phyloP scores from a whole-genome alignment of 2,888 invertebrate genomes.

The Dichetophora obliterata region DNA sequence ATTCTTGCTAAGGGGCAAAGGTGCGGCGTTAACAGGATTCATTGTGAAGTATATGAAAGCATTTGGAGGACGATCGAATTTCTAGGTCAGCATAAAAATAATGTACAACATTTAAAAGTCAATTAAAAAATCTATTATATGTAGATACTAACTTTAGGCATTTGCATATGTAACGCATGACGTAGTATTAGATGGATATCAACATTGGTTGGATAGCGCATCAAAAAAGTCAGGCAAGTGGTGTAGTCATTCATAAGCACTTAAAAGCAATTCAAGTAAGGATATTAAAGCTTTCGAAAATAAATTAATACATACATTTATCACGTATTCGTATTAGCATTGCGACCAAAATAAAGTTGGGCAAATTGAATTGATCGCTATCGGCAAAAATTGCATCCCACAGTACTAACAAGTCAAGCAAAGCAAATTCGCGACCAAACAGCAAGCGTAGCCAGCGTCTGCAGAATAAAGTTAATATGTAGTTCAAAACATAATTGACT shows the following conservation, averaged over 20 bases:
- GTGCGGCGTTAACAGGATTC: conserved; percentile 29
- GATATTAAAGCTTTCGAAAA: too few species aligned
- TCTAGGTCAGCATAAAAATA: conserved; percentile 46
- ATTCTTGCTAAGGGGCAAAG: not conserved
- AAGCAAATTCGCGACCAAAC: conserved; percentile 86
- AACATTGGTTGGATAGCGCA: conserved; percentile 77
- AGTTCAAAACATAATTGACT: not conserved
- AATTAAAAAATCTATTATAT: not conserved
- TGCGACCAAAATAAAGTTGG: conserved; percentile 81
- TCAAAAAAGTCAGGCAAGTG: conserved; percentile 75
- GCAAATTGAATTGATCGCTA: conserved; percentile 72
- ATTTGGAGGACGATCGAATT: conserved; percentile 65
- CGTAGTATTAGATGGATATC: conserved; percentile 76
- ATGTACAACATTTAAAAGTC: conserved; percentile 10
- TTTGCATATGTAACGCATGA: conserved; percentile 73
- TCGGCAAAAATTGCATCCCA: conserved; percentile 90
- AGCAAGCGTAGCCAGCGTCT: conserved; percentile 87
- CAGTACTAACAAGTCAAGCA: conserved; percentile 80
- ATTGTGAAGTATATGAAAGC: conserved; percentile 62
- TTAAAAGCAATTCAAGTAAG: conserved; percentile 54
- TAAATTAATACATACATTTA: conserved; percentile 73
- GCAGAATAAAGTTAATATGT: conserved; percentile 47
- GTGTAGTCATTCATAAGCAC: conserved; percentile 77
- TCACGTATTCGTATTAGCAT: conserved; percentile 81
- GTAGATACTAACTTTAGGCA: conserved; percentile 66